Base-by-base conservation (phyloP, 2,888 invertebrate species). In the Theodoxus fluviatilis region DNA sequence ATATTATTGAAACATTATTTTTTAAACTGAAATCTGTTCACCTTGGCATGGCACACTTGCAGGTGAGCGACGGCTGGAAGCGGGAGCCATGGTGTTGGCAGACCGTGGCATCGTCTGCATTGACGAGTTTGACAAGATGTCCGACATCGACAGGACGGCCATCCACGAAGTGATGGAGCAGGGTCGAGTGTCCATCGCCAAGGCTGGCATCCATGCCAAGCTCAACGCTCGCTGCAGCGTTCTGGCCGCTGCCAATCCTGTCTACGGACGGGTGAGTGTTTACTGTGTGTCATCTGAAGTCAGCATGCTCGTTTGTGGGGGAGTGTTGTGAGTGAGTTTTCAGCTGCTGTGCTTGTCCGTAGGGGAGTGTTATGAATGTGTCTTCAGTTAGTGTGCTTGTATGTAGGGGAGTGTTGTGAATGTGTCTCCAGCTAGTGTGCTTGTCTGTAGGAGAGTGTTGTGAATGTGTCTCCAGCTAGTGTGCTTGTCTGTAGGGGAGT, bases 131-230 rank as follows among this genome's bases (percentile, higher is more conserved):
- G 99, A 99, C 89, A 89, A 89, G 90, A 99, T 99, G 98, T 96
- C 96, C 0, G 99, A 99, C 88, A 94, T 98, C 74, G 99, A 99
- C 89, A 91, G 99, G 82, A 99, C 98, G 0, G 98, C 99, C 49
- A 99, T 99, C 78, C 99, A 99, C 88, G 99, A 99, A 90, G 99
- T 98, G 4, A 96, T 99, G 98, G 98, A 99, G 90, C 98, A 99
- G 88, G 98, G 98, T 4, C 86, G 90, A 66, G 91, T 99, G 3
- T 98, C 98, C 9, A 98, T 99, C 82, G 94, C 98, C 25, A 99
- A 99, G 89, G 99, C 98, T 31, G 99, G 91, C 7, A 98, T 99
- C 74, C 98, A 99, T 87, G 97, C 98, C 3, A 93, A 96, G 68
- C 91, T 99, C 73, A 99, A 99, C 89, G 98, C 98, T 0, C 90